phyloP scores from a whole-genome alignment of 2,888 invertebrate species.

The Timandra comae region DNA sequence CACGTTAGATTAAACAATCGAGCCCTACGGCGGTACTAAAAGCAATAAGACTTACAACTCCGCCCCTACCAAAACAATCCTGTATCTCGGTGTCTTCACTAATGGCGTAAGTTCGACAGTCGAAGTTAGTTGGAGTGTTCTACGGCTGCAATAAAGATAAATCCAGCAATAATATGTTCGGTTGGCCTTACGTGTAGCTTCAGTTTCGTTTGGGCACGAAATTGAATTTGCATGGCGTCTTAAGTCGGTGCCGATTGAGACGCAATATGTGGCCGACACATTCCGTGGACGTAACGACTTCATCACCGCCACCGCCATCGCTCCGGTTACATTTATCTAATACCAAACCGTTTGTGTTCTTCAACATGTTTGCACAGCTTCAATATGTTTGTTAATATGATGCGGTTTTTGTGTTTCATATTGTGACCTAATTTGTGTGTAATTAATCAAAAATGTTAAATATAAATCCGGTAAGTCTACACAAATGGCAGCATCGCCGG shows the following conservation, averaged over 20 bases:
- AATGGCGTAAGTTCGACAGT: constrained; percentile 76
- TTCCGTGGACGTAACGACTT: constrained; percentile 59
- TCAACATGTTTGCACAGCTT: too few species aligned
- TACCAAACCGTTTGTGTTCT: constrained; percentile 15
- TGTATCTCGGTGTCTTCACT: constrained; percentile 75
- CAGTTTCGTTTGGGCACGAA: constrained; percentile 67
- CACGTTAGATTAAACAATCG: constrained; percentile 70
- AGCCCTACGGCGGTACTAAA: constrained; percentile 63
- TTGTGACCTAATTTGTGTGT: too few species aligned
- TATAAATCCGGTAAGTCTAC: too few species aligned
- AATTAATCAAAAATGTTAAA: too few species aligned
- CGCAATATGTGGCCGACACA: constrained; percentile 49
- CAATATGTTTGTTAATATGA: too few species aligned
- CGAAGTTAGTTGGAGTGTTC: constrained; percentile 75
- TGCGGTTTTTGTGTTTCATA: too few species aligned
- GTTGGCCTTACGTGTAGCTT: constrained; percentile 67
- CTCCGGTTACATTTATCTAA: constrained; percentile 41
- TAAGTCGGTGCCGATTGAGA: constrained; percentile 69
- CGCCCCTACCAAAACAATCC: constrained; percentile 73
- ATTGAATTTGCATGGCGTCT: constrained; percentile 76
- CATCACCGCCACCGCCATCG: constrained; percentile 51
- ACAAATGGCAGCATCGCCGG: neutral
- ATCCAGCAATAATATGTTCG: constrained; percentile 76
- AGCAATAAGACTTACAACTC: constrained; percentile 76
- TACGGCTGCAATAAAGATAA: constrained; percentile 76